These are phyloP conservation scores for Germaria angustata DNA, from an alignment of 2,888 invertebrate species.

Conservation along the genomic window DNA sequence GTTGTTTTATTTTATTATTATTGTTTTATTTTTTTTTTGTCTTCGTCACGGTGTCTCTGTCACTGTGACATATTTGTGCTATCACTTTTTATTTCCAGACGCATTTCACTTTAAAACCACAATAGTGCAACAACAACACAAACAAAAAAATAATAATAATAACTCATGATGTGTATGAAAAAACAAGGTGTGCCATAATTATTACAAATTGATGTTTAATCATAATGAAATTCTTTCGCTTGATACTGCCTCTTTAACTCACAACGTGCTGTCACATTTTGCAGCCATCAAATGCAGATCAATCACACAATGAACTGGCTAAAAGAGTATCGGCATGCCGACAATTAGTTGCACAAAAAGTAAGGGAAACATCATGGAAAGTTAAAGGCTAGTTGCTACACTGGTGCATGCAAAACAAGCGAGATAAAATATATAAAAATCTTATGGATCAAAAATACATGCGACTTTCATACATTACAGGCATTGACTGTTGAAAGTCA, in stretches of 20 bases:
- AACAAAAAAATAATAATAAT: background rate
- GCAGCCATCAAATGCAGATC: conserved; percentile 45
- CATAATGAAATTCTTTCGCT: conserved; percentile 40
- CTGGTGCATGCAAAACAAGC: background rate
- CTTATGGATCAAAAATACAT: background rate
- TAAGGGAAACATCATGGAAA: conserved; percentile 11
- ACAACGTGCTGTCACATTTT: conserved; percentile 19
- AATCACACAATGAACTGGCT: conserved; percentile 36
- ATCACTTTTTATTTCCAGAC: conserved; percentile 41
- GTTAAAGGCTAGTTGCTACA: background rate
- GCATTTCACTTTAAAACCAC: conserved; percentile 31
- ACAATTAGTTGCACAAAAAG: conserved; percentile 17
- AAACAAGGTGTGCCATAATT: conserved; percentile 61
- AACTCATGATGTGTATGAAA: conserved; percentile 17
- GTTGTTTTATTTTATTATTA: no score
- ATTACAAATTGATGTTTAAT: conserved; percentile 58
- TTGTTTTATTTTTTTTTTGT: background rate
- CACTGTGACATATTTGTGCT: conserved; percentile 19
- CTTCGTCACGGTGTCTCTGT: conserved; percentile 7
- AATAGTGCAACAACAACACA: background rate
- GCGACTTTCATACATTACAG: no score
- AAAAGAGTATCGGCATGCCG: background rate
- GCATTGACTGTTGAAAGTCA: no score
- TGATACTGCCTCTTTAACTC: conserved; percentile 5
- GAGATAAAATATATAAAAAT: background rate